Percentiles rank a stretch among this genome's conserved stretches.
phyloP scores from a whole-genome alignment of 2,113 vertebrate genomes.

The Tenrec ecaudatus region DNA sequence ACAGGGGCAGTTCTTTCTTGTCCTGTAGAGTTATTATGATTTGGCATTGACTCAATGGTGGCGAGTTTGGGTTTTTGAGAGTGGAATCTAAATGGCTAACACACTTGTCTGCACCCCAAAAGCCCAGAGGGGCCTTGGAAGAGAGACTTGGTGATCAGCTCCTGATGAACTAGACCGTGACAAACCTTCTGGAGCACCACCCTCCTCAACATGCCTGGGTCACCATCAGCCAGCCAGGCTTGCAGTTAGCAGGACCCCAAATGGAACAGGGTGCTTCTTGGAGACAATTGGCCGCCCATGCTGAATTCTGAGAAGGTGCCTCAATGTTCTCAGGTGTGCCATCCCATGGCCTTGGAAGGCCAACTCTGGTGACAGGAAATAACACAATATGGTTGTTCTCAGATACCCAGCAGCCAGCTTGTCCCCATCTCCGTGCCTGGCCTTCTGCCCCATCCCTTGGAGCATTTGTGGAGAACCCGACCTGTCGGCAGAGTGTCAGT shows the following conservation, averaged over 20 bases:
- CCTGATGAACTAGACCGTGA: background rate
- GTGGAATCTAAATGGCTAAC: background rate
- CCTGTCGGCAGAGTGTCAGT: conserved; percentile 8
- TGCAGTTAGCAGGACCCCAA: background rate
- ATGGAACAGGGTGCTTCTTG: rapidly evolving
- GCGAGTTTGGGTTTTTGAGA: background rate
- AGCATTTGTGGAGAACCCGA: background rate
- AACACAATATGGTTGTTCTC: background rate
- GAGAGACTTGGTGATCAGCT: background rate
- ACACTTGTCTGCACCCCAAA: background rate
- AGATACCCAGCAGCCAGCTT: background rate
- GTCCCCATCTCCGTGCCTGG: background rate
- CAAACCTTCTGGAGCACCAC: background rate
- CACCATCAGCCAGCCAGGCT: background rate
- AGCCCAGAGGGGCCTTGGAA: background rate
- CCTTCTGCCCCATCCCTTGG: no score
- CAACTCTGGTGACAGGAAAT: rapidly evolving
- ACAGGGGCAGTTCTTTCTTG: no score
- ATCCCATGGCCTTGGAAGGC: background rate
- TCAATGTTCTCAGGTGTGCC: no score
- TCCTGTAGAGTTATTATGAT: no score
- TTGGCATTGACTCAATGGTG: no score
- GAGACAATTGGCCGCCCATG: background rate
- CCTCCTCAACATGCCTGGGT: background rate
- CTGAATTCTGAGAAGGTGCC: background rate